These are phyloP conservation scores for Caenorhabditis remanei DNA, from an alignment of 1,140 invertebrate genomes.

Conservation along the genomic window DNA sequence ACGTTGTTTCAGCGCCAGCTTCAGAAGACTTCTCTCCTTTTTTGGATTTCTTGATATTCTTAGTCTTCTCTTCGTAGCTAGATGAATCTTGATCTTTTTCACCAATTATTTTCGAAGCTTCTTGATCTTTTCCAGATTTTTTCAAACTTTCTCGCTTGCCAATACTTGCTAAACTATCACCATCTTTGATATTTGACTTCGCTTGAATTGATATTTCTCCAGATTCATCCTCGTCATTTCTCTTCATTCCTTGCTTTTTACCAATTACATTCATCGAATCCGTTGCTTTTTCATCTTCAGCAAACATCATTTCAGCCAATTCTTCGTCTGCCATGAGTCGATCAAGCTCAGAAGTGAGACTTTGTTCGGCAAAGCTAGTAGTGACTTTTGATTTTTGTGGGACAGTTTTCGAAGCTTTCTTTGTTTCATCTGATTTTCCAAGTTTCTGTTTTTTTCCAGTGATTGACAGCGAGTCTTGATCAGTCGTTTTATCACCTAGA, in stretches of 20 bases:
- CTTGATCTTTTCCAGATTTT: neutral
- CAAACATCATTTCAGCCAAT: constrained; percentile 46
- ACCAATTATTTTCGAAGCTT: neutral
- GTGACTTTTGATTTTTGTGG: constrained; percentile 7
- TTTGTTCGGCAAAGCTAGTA: constrained; percentile 29
- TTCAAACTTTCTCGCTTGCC: neutral
- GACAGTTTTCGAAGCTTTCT: neutral
- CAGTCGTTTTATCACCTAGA: neutral
- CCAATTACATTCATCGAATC: constrained; percentile 6
- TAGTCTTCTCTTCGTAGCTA: constrained; percentile 12
- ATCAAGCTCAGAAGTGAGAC: constrained; percentile 15
- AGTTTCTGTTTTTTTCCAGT: neutral
- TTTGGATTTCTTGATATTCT: constrained; percentile 4
- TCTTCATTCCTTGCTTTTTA: constrained; percentile 23
- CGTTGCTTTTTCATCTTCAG: constrained; percentile 4
- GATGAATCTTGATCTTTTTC: neutral
- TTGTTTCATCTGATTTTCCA: neutral
- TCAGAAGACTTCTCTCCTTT: constrained; percentile 1
- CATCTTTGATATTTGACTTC: neutral
- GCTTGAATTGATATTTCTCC: neutral
- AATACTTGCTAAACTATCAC: neutral
- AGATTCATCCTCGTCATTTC: neutral
- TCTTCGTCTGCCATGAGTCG: constrained; percentile 28
- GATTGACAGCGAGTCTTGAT: neutral
- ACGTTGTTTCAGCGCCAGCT: neutral